phyloP scores from a whole-genome alignment of 1,140 invertebrate species.

The Nilaparvata lugens region DNA sequence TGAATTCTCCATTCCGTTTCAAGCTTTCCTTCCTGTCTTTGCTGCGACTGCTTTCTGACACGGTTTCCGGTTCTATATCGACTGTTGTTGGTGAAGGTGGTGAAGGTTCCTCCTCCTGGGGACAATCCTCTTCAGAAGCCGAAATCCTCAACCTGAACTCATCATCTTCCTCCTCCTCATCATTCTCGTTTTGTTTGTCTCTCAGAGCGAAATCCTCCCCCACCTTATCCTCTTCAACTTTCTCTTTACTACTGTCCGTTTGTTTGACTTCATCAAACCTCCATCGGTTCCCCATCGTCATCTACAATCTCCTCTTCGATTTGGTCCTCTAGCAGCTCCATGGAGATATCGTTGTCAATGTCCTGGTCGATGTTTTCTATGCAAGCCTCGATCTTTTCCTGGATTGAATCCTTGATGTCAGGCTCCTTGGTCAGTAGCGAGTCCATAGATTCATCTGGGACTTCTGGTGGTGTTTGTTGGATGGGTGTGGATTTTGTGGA shows the following conservation, averaged over 20 bases:
- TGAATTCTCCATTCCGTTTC: not conserved
- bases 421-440: too few species aligned
- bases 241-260: not conserved
- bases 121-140: slow-evolving; percentile 15
- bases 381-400: not conserved
- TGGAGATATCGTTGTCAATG: not conserved
- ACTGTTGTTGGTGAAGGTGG: not conserved
- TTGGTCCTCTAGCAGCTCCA: not conserved
- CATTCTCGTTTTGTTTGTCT: not conserved
- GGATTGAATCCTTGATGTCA: not conserved
- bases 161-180: slow-evolving; percentile 17
- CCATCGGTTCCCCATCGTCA: too few species aligned
- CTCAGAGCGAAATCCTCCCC: not conserved
- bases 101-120: slow-evolving; percentile 6
- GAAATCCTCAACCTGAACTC: slow-evolving; percentile 8
- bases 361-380: not conserved
- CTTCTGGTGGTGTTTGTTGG: too few species aligned
- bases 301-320: not conserved
- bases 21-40: slow-evolving; percentile 5
- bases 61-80: slow-evolving; percentile 20
- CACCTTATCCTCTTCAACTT: not conserved
- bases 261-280: too few species aligned
- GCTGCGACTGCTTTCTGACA: slow-evolving; percentile 7
- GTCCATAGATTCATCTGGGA: too few species aligned
- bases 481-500: too few species aligned